Percentiles rank a stretch among this genome's conserved stretches.
phyloP scores from a whole-genome alignment of 2,888 invertebrate genomes.

The Camptogramma bilineatum region DNA sequence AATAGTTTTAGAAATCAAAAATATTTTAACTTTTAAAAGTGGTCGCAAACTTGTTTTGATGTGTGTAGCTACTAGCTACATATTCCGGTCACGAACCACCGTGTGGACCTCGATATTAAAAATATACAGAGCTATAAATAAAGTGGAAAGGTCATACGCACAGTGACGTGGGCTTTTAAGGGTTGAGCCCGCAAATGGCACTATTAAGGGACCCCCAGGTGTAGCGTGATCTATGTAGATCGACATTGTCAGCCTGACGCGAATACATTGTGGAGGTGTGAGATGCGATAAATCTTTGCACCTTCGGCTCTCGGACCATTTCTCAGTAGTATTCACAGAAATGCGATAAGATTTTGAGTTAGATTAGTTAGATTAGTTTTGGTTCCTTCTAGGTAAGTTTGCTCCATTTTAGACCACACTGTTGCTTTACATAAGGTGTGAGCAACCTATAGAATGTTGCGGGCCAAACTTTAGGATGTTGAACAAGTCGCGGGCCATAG shows the following conservation, averaged over 20 bases:
- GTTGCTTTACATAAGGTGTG: too few relatives aligned
- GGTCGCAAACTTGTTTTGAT: too few relatives aligned
- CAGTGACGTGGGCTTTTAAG: background rate
- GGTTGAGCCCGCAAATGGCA: slow-evolving; percentile 10
- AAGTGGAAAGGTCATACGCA: slow-evolving; percentile 17
- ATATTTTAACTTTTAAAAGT: too few relatives aligned
- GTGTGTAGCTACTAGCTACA: too few relatives aligned
- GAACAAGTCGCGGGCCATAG: too few relatives aligned
- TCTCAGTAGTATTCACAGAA: background rate
- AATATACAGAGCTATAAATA: slow-evolving; percentile 23
- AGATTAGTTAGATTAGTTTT: too few relatives aligned
- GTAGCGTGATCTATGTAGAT: background rate
- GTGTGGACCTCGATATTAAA: slow-evolving; percentile 20
- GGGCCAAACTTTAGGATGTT: too few relatives aligned
- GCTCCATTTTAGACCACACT: too few relatives aligned
- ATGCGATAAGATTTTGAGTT: background rate
- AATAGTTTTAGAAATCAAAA: too few relatives aligned
- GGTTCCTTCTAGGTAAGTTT: too few relatives aligned
- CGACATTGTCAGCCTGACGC: background rate
- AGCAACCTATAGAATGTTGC: too few relatives aligned
- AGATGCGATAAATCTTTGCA: background rate
- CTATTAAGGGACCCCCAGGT: slow-evolving; percentile 4
- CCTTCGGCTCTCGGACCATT: background rate
- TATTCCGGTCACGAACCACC: slow-evolving; percentile 19
- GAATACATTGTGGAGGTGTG: background rate